Base-by-base conservation (phyloP, 2,797 vertebrate species). In the Lepus oiostolus region DNA sequence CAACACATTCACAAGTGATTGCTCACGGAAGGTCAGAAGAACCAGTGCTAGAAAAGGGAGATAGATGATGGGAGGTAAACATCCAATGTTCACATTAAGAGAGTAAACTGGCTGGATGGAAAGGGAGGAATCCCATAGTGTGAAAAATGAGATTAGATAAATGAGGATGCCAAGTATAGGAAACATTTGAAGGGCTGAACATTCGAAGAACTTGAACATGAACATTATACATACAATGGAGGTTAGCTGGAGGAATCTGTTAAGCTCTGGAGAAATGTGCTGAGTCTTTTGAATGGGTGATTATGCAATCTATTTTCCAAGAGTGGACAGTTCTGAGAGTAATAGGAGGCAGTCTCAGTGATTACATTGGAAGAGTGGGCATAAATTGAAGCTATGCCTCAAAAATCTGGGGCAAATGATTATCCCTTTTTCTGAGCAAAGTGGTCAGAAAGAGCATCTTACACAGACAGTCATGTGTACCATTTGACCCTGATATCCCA, bases 401-500 rank as follows among this genome's bases (percentile, higher is more conserved):
- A 17, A 6, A 35, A 94, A 95, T 81, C 7, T 19, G 10, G 50
- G 38, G 1, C 87, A 95, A 54, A 38, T 65, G 2, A 1, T 85
- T 32, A 63, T 7, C 32, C 6, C 16, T 74, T 32, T 22, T 77
- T 87, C 32, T 63, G 3, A 95, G 24, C 4, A 84, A 80, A 80
- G 8, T 67, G 9, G 7, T 85, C 21, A 77, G 63, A 89, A 95
- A 93, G 32, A 68, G 30, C 47, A 83, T 13, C 7, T 95, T 47
- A 62, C 28, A 85, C 5, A 79, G 50, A 87, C 5, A 50, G 50
- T 38, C 28, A 7, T n/a, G 26, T 62, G 17, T 79, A 12, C 12
- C 38, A 80, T 54, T 80, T 94, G 92, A 93, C 67, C 32, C n/a
- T 72, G 3, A 79, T 93, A 16, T 72, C n/a, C 17, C 17, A 85